These are phyloP conservation scores for Spea bombifrons DNA, from an alignment of 2,113 vertebrate species.

Conservation along the genomic window DNA sequence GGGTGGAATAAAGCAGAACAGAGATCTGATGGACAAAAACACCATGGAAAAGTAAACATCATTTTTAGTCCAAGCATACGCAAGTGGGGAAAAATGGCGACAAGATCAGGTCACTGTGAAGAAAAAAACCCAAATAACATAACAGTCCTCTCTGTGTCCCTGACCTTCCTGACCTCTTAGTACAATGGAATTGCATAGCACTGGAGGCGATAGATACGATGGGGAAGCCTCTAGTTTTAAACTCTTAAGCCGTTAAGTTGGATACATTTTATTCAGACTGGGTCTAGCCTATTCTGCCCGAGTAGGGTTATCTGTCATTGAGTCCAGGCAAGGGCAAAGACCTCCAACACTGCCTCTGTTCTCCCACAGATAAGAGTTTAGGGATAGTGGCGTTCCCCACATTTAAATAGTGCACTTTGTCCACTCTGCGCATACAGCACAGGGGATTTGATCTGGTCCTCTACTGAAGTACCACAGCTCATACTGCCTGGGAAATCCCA, in stretches of 20 bases:
- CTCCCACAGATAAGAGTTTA: not conserved
- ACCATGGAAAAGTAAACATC: not conserved
- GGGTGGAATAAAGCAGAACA: not conserved
- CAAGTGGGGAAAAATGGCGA: not conserved
- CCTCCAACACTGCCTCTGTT: not conserved
- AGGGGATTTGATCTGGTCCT: not conserved
- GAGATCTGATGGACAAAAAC: not conserved
- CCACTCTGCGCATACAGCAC: not conserved
- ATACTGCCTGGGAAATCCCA: not conserved
- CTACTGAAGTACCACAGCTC: not conserved
- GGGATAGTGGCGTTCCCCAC: not conserved
- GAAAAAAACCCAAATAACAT: constrained; percentile 10
- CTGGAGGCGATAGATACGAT: constrained; percentile 8
- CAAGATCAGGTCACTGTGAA: constrained; percentile 20
- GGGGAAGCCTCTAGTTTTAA: constrained; percentile 3
- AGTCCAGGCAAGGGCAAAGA: not conserved
- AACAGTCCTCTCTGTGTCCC: constrained; percentile 41
- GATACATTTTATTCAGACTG: not conserved
- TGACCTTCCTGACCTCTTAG: constrained; percentile 23
- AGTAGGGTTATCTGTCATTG: no score
- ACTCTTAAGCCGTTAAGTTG: not conserved
- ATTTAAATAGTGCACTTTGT: constrained; percentile 24
- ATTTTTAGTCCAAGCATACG: not conserved
- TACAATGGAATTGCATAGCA: constrained; percentile 43
- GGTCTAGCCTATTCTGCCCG: not conserved